Conservation (phyloP, 2,113 vertebrate species). For the Anguilla japonica region DNA sequence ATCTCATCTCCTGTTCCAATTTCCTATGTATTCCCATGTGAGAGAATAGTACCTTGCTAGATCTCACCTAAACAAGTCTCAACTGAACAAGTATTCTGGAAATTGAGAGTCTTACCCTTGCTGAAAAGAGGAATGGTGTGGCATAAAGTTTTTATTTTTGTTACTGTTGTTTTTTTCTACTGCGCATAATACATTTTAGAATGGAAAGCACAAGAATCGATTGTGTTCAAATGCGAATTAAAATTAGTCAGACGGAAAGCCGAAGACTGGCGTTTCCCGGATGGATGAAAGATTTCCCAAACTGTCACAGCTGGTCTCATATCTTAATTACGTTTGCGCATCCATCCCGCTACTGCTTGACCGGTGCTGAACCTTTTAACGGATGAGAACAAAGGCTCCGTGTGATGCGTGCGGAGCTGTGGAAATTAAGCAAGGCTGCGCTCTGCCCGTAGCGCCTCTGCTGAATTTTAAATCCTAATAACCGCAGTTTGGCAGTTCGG, state of each 20-base stretch:
- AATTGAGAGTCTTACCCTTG: too few species aligned
- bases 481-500: background rate
- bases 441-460: background rate
- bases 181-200: background rate
- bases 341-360: background rate
- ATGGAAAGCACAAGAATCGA: background rate
- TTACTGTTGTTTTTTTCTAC: too few species aligned
- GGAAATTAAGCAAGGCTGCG: background rate
- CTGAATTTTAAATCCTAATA: background rate
- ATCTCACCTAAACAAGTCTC: background rate
- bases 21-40: slow-evolving; percentile 1
- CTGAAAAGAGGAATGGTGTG: too few species aligned
- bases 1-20: slow-evolving; percentile 46
- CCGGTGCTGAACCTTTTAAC: background rate
- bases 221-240: background rate
- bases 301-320: background rate
- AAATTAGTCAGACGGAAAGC: background rate
- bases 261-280: background rate
- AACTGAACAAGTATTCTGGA: background rate
- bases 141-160: too few species aligned
- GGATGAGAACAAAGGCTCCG: background rate
- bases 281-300: background rate
- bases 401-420: background rate
- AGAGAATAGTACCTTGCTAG: background rate
- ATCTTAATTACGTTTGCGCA: background rate